Percentiles rank a stretch among this genome's conserved stretches.
Evolutionary conservation across 1,140 invertebrate genomes (phyloP).

Genomic region (Macrostomum lignano): DNA sequence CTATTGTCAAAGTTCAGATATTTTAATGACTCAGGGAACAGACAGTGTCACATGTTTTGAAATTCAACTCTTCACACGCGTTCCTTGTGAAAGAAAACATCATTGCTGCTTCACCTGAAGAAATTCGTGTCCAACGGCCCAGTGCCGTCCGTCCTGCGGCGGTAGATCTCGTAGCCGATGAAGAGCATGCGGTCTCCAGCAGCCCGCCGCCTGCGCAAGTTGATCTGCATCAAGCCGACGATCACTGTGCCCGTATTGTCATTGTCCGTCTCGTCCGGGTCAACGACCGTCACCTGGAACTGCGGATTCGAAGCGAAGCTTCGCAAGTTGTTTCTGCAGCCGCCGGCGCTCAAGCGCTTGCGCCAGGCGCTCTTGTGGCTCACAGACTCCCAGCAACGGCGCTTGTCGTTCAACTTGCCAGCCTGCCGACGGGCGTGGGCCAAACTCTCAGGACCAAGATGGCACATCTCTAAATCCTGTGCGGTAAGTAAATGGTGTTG

Average conservation of each 20-base stretch:
- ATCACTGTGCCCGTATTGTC: conserved; percentile 7
- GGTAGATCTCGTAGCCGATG: conserved; percentile 5
- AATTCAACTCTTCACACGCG: no score
- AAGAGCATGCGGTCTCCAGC: conserved; percentile 1
- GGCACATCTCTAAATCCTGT: conserved; percentile 74
- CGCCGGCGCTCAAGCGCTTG: conserved; percentile 2
- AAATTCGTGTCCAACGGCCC: conserved; percentile 33
- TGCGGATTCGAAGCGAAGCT: conserved; percentile 86
- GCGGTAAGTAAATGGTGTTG: no score
- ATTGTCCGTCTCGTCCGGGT: conserved; percentile 38
- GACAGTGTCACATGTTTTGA: no score
- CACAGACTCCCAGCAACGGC: conserved; percentile 1
- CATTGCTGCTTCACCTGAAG: conserved; percentile 73
- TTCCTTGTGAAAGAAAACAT: no score
- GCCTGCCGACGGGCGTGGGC: conserved; percentile 12
- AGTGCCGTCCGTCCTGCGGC: background rate
- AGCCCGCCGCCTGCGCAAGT: conserved; percentile 26
- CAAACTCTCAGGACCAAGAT: conserved; percentile 60
- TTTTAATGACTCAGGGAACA: no score
- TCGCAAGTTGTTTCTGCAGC: conserved; percentile 49
- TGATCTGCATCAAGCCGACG: conserved; percentile 10
- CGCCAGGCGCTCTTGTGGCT: conserved; percentile 3
- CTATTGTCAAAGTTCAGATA: no score
- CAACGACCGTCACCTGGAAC: conserved; percentile 55
- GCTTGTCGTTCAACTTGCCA: conserved; percentile 13